A percentile compares a stretch with the other conserved stretches of the same genome.
These are phyloP conservation scores for Phallusia fumigata DNA, from an alignment of 23 tunicate species.

Conservation along the genomic window DNA sequence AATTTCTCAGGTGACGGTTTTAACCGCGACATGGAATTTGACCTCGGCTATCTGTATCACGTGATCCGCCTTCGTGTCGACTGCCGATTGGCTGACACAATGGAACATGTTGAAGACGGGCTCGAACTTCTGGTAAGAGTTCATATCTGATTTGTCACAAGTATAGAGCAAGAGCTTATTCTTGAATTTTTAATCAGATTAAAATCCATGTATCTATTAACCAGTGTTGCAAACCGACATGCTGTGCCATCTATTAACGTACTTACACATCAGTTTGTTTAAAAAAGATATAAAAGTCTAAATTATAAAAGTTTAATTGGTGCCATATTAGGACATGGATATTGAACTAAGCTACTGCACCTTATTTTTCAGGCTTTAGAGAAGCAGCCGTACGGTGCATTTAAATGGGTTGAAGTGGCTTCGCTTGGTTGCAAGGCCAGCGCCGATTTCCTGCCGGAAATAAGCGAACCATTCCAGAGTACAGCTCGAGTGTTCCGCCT, in stretches of 20 bases:
- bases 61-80: constrained; percentile 31
- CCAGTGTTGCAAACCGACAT: too few relatives aligned
- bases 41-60: constrained; percentile 42
- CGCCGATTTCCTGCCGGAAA: constrained; percentile 30
- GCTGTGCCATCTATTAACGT: constrained; percentile 38
- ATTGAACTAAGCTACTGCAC: not conserved
- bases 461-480: constrained; percentile 29
- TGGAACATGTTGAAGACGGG: constrained; percentile 31
- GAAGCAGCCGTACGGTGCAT: constrained; percentile 33
- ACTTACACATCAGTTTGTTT: too few relatives aligned
- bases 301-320: too few relatives aligned
- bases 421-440: constrained; percentile 45
- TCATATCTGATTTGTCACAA: too few relatives aligned
- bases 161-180: too few relatives aligned
- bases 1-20: constrained; percentile 42
- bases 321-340: too few relatives aligned
- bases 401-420: constrained; percentile 58
- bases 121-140: constrained; percentile 29
- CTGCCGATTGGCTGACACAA: constrained; percentile 38
- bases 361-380: constrained; percentile 28
- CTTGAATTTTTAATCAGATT: too few relatives aligned
- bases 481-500: constrained; percentile 48
- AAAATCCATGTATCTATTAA: too few relatives aligned
- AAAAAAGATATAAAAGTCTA: too few relatives aligned
- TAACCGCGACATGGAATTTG: constrained; percentile 55